Evolutionary conservation across 1,140 invertebrate genomes (phyloP).

Genomic region (Nasonia vitripennis): DNA sequence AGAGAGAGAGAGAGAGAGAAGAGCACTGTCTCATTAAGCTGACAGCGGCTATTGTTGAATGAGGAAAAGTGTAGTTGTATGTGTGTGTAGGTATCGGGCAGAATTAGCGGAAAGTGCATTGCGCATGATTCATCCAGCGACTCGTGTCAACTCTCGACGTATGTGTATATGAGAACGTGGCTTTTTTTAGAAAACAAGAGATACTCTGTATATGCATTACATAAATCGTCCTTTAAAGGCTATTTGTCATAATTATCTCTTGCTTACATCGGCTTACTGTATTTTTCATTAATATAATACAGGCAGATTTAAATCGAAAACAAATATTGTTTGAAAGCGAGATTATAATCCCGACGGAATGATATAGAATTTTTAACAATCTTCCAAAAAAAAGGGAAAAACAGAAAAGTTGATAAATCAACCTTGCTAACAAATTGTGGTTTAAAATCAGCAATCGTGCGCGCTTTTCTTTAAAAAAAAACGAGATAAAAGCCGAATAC

Average conservation of each 20-base stretch:
- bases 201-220: not conserved
- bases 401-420: not conserved
- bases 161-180: not conserved
- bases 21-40: not conserved
- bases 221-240: not conserved
- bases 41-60: not conserved
- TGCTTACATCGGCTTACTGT: too few relatives aligned
- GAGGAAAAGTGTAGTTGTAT: not conserved
- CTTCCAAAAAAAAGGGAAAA: not conserved
- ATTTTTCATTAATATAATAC: too few relatives aligned
- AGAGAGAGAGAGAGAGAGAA: not conserved
- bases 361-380: not conserved
- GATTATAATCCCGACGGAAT: not conserved
- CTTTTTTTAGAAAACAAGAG: not conserved
- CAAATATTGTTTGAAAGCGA: too few relatives aligned
- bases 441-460: not conserved
- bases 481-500: not conserved
- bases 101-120: not conserved
- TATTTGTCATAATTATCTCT: not conserved
- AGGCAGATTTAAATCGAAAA: too few relatives aligned
- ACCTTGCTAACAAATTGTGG: not conserved
- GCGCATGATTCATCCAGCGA: not conserved
- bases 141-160: not conserved
- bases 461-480: not conserved
- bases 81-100: not conserved